Conservation (phyloP, 2,797 vertebrate genomes). For the Manis pentadactyla region DNA sequence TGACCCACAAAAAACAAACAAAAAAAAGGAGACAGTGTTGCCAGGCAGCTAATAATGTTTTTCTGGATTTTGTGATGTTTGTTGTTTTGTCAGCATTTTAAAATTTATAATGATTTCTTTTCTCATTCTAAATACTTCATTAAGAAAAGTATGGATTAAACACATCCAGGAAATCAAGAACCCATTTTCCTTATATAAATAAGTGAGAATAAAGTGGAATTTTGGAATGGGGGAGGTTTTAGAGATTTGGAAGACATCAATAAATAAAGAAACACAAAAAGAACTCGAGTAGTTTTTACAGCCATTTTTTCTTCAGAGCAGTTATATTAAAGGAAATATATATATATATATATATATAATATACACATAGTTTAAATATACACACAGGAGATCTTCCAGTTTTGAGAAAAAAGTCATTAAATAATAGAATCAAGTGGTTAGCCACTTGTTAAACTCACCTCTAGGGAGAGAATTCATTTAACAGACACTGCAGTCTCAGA, state of each 20-base stretch:
- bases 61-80: not conserved
- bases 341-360: too few relatives aligned
- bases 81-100: not conserved
- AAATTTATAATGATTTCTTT: not conserved
- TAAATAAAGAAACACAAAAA: not conserved
- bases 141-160: not conserved
- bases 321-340: not conserved
- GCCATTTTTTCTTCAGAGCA: not conserved
- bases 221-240: not conserved
- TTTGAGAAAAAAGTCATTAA: not conserved
- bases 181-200: not conserved
- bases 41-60: not conserved
- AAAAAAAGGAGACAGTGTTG: not conserved
- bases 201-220: not conserved
- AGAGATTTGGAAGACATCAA: not conserved
- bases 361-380: not conserved
- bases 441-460: not conserved
- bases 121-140: not conserved
- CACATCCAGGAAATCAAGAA: not conserved
- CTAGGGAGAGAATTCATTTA: constrained; percentile 37
- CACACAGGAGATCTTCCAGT: not conserved
- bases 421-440: constrained; percentile 17
- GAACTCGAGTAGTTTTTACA: not conserved
- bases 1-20: not conserved
- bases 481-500: not conserved